These are phyloP conservation scores for Drosophila bifasciata DNA, from an alignment of 1,140 invertebrate genomes.

Conservation along the genomic window DNA sequence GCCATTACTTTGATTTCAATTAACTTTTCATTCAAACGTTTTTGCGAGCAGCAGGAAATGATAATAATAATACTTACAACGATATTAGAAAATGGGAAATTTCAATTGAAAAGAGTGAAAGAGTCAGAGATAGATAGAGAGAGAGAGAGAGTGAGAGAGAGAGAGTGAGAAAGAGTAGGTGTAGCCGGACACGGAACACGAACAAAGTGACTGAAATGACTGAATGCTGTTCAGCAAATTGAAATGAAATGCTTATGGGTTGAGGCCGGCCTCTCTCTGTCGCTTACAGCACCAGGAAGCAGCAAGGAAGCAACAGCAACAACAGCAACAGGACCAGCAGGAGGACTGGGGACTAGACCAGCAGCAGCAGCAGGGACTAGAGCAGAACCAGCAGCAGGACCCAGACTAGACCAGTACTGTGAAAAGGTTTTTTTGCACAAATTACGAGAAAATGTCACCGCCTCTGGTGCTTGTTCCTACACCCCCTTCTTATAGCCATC, in stretches of 20 bases:
- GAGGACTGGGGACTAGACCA: too few relatives aligned
- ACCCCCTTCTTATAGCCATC: constrained; percentile 8
- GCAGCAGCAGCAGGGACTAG: background rate
- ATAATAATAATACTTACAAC: constrained; percentile 79
- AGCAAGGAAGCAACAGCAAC: too few relatives aligned
- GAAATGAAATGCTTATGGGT: constrained; percentile 69
- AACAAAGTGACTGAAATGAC: constrained; percentile 51
- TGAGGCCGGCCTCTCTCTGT: constrained; percentile 26
- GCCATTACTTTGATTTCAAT: constrained; percentile 82
- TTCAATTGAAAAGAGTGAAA: constrained; percentile 38
- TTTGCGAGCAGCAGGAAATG: constrained; percentile 61
- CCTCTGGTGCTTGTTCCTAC: constrained; percentile 17
- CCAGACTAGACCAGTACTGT: constrained; percentile 2
- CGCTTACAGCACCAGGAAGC: background rate
- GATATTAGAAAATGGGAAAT: constrained; percentile 69
- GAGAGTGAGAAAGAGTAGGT: too few relatives aligned
- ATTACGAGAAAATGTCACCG: constrained; percentile 77
- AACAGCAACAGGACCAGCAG: too few relatives aligned
- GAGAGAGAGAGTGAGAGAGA: background rate
- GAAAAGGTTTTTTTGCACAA: constrained; percentile 70
- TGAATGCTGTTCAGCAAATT: constrained; percentile 64
- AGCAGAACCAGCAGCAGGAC: background rate
- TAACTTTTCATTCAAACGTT: constrained; percentile 76
- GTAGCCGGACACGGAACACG: background rate
- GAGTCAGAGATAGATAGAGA: background rate